Conservation (phyloP, 2,888 invertebrate species). For the Eristalinus aeneus region DNA sequence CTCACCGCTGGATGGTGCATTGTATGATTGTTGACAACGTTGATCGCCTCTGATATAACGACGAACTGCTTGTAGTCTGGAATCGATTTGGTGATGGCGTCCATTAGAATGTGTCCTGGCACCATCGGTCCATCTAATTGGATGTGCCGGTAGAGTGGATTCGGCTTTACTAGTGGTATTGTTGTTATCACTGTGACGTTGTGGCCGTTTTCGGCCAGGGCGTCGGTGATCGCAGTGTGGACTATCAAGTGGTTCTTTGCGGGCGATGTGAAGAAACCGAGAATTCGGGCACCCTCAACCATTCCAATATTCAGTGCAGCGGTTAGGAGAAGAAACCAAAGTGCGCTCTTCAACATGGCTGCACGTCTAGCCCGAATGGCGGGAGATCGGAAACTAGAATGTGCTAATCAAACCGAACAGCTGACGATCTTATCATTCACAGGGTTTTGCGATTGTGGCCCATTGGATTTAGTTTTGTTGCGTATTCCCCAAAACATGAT, state of each 20-base stretch:
- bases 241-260: conserved; percentile 77
- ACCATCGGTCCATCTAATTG: conserved; percentile 51
- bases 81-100: too few species aligned
- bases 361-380: not conserved
- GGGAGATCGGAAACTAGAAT: not conserved
- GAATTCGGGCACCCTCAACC: conserved; percentile 73
- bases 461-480: too few species aligned
- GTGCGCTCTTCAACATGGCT: not conserved
- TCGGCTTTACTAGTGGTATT: conserved; percentile 70
- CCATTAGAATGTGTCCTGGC: conserved; percentile 50
- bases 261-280: conserved; percentile 75
- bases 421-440: too few species aligned
- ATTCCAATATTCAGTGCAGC: not conserved
- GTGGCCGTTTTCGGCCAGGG: conserved; percentile 76
- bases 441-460: too few species aligned
- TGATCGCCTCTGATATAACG: too few species aligned
- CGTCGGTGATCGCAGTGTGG: conserved; percentile 75
- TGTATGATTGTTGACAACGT: not conserved
- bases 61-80: too few species aligned
- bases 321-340: not conserved
- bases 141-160: conserved; percentile 73
- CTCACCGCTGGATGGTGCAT: conserved; percentile 35
- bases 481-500: too few species aligned
- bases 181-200: conserved; percentile 76
- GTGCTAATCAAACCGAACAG: not conserved